A percentile compares a stretch with the other conserved stretches of the same genome.
phyloP scores from a whole-genome alignment of 2,113 vertebrate genomes.

The Cathartes aura region DNA sequence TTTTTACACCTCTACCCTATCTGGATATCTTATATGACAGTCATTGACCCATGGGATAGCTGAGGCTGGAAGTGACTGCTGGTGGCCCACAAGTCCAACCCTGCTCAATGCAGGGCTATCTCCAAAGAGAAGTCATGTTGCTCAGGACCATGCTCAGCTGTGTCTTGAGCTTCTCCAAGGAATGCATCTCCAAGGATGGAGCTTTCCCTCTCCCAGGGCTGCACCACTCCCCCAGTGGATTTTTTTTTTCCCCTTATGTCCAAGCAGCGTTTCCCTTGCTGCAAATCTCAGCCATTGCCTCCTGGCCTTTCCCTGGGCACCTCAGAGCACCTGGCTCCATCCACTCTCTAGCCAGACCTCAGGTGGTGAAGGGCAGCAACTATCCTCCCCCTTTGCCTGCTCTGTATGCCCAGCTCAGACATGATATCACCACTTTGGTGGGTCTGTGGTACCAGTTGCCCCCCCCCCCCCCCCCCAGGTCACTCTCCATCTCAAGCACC shows the following conservation, averaged over 20 bases:
- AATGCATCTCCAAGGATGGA: background rate
- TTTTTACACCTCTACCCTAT: background rate
- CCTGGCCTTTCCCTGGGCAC: background rate
- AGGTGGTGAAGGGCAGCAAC: background rate
- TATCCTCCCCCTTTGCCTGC: background rate
- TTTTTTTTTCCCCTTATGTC: fast-evolving
- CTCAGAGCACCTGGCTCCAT: background rate
- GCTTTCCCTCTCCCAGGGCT: background rate
- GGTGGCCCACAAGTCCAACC: background rate
- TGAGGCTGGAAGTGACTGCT: background rate
- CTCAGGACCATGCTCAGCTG: background rate
- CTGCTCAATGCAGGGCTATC: background rate
- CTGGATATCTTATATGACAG: background rate
- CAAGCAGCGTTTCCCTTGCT: background rate
- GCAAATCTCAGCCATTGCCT: background rate
- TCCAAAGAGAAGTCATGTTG: background rate
- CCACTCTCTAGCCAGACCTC: background rate
- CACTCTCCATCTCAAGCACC: background rate
- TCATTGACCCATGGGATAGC: background rate
- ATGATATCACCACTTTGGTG: background rate
- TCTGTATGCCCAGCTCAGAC: background rate
- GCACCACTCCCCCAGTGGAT: background rate
- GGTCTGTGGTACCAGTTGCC: background rate
- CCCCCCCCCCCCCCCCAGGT: fast-evolving
- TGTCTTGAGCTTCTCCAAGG: background rate